A percentile compares a stretch with the other conserved stretches of the same genome.
Conservation (phyloP, 2,797 vertebrate genomes). For the Darevskia nairensis region DNA sequence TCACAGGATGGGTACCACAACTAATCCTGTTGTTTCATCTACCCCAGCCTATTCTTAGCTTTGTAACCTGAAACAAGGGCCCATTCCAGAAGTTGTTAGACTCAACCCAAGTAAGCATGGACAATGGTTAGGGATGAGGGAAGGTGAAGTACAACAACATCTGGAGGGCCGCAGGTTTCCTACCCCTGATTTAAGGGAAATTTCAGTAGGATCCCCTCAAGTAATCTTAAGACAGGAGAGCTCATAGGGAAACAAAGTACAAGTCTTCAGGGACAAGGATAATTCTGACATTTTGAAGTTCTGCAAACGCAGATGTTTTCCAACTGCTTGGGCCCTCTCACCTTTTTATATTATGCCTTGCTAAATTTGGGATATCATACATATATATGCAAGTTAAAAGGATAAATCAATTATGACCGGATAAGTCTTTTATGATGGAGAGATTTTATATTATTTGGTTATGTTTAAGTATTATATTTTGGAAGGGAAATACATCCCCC, state of each 20-base stretch:
- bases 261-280: neutral
- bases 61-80: neutral
- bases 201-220: neutral
- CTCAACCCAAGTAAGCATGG: too few relatives aligned
- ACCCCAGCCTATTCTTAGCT: neutral
- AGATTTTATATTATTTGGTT: constrained; percentile 4
- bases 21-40: neutral
- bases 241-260: neutral
- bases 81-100: too few relatives aligned
- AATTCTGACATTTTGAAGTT: neutral
- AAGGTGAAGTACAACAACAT: too few relatives aligned
- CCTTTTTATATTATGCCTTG: neutral
- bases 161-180: too few relatives aligned
- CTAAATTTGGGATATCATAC: neutral
- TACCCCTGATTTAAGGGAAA: neutral
- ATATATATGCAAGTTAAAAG: neutral
- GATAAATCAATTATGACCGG: neutral
- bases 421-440: constrained; percentile 5
- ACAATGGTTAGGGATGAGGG: too few relatives aligned
- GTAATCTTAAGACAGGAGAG: neutral
- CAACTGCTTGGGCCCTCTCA: neutral
- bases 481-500: neutral
- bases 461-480: constrained; percentile 15
- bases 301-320: neutral
- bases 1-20: neutral